Evolutionary conservation across 1,140 invertebrate genomes (phyloP), one percentile per base, ranked within the genome.

Genomic region (Drosophila seguyi): DNA sequence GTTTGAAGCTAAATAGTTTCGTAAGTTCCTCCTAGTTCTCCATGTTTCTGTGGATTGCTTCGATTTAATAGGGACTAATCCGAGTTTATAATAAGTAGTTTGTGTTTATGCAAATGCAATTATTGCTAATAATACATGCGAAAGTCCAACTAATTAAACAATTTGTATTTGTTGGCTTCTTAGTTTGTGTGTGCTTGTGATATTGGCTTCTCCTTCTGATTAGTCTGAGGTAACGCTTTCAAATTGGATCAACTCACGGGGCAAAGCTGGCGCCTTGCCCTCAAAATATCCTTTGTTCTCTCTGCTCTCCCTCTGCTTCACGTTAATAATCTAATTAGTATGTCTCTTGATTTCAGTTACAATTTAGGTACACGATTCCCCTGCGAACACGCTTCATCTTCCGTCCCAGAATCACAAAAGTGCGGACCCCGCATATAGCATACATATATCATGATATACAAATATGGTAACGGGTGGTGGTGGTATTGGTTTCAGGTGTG

Each of bases 81-180:
- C 65, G 72, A 87, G 61, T 80, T 69, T 47, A 61, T 65, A 75
- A 75, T 50, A 66, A 25, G 20, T 68, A 36, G 42, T 69, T 71
- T 80, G 38, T 81, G 53, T 78, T 53, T 79, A 75, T 83, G 80
- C 80, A 82, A 83, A 68, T 60, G 60, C 69, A 79, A 72, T 82
- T 87, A 88, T 88, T 87, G 83, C 83, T 88, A 88, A 79, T 88
- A 88, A 87, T 88, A 88, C 83, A 81, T 81, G 66, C 62, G 44
- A 85, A 61, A 56, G 59, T 74, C 47, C 80, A 74, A 88, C 78
- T 67, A 69, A 78, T 77, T 74, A 77, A 57, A 53, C 73, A 67
- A 44, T 31, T 81, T 73, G n/a, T 53, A 29, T 60, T 31, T 36
- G 41, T 59, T 67, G 45, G 57, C 57, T 38, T 63, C 39, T 25